Percentiles rank a stretch among this genome's conserved stretches.
phyloP scores from a whole-genome alignment of 2,113 vertebrate genomes.

The Takifugu flavidus region DNA sequence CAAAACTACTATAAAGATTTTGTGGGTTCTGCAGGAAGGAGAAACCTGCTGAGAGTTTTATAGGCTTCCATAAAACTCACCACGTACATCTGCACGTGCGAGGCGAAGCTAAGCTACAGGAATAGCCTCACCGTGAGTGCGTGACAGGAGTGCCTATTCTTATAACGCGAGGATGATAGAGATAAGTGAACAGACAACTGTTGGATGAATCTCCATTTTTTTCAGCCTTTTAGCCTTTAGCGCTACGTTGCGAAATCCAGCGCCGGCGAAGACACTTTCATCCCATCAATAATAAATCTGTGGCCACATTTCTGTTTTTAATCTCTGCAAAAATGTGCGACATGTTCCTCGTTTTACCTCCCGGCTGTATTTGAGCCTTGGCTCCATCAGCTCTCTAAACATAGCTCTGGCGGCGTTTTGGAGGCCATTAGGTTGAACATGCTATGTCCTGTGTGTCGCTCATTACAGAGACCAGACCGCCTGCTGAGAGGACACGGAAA shows the following conservation, averaged over 20 bases:
- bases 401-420: slow-evolving; percentile 13
- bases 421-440: slow-evolving; percentile 30
- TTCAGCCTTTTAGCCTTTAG: background rate
- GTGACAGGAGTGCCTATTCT: no score
- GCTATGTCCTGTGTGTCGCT: slow-evolving; percentile 27
- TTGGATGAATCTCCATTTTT: background rate
- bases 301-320: background rate
- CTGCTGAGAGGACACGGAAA: slow-evolving; percentile 29
- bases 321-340: slow-evolving; percentile 12
- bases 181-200: background rate
- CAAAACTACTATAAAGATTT: no score
- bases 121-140: no score
- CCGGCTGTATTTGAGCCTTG: slow-evolving; percentile 20
- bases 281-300: slow-evolving; percentile 36
- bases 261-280: slow-evolving; percentile 13
- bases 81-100: no score
- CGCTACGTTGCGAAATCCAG: background rate
- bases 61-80: no score
- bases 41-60: no score
- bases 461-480: slow-evolving; percentile 27
- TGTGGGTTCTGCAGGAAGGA: no score
- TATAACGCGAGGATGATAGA: no score
- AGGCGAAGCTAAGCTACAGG: no score
- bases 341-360: slow-evolving; percentile 2
- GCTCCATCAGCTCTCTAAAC: slow-evolving; percentile 15